Percentiles rank a stretch among this genome's conserved stretches.
Conservation (phyloP, 2,888 invertebrate genomes). For the Dolichopus griseipennis region DNA sequence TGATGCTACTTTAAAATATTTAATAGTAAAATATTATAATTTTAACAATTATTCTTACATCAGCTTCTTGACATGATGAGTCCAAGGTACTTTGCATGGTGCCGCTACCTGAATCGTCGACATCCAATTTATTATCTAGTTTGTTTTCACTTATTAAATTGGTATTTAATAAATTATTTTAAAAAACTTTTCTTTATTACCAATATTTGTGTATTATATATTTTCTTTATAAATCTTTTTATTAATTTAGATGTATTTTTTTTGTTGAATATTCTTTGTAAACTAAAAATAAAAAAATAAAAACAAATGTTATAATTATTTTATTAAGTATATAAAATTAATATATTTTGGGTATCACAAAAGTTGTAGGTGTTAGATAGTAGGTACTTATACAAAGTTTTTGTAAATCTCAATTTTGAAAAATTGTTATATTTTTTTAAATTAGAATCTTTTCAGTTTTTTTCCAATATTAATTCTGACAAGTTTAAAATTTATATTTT, state of each 20-base stretch:
- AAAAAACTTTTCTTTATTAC: constrained; percentile 29
- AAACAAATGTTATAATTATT: neutral
- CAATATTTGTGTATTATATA: neutral
- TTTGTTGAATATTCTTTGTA: neutral
- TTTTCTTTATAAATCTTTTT: neutral
- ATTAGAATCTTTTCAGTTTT: too few species aligned
- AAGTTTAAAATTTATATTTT: too few species aligned
- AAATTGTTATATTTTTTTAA: too few species aligned
- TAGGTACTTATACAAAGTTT: too few species aligned
- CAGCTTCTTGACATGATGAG: constrained; percentile 58
- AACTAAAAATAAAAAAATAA: neutral
- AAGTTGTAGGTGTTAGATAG: too few species aligned
- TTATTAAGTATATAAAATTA: neutral
- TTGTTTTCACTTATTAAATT: constrained; percentile 25
- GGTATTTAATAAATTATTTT: constrained; percentile 24
- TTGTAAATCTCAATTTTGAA: too few species aligned
- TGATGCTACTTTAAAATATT: too few species aligned
- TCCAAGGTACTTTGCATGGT: constrained; percentile 58
- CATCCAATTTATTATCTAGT: constrained; percentile 17
- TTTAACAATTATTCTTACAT: constrained; percentile 44
- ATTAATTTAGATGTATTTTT: neutral
- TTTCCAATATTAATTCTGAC: too few species aligned
- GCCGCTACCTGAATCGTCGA: constrained; percentile 18
- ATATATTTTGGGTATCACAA: too few species aligned
- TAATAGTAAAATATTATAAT: too few species aligned